These are phyloP conservation scores for Vespertilio murinus DNA, from an alignment of 2,797 vertebrate species.

Conservation along the genomic window DNA sequence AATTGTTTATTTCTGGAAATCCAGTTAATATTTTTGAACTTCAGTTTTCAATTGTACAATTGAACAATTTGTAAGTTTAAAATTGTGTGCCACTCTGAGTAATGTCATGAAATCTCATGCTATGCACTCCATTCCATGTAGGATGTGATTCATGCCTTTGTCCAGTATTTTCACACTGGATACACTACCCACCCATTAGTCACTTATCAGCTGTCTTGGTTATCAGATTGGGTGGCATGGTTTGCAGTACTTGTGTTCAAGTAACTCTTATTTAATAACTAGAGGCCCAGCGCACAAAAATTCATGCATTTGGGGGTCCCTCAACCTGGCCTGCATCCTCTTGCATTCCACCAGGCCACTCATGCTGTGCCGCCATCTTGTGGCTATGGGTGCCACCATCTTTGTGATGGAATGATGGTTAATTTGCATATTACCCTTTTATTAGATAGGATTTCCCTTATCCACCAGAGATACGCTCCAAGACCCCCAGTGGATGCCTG, in stretches of 20 bases:
- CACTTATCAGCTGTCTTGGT: not conserved
- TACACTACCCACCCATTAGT: not conserved
- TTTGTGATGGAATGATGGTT: too few species aligned
- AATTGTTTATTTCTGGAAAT: too few species aligned
- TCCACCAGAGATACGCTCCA: not conserved
- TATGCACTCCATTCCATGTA: not conserved
- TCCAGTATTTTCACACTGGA: not conserved
- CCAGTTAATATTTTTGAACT: too few species aligned
- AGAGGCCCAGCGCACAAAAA: too few species aligned
- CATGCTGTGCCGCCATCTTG: too few species aligned
- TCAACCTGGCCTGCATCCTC: too few species aligned
- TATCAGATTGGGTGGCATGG: not conserved
- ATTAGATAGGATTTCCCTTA: not conserved
- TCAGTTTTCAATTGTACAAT: too few species aligned
- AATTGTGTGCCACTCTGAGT: not conserved
- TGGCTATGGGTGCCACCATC: too few species aligned
- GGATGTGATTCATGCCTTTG: not conserved
- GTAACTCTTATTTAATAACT: not conserved
- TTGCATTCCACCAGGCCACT: too few species aligned
- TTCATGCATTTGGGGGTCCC: too few species aligned
- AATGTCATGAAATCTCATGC: not conserved
- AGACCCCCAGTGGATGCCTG: not conserved
- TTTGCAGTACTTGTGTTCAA: not conserved
- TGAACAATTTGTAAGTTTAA: not conserved
- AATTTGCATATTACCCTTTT: too few species aligned